Evolutionary conservation across 2,797 vertebrate species (phyloP), one percentile per base, ranked within the genome.

Genomic region (Tamandua tetradactyla): DNA sequence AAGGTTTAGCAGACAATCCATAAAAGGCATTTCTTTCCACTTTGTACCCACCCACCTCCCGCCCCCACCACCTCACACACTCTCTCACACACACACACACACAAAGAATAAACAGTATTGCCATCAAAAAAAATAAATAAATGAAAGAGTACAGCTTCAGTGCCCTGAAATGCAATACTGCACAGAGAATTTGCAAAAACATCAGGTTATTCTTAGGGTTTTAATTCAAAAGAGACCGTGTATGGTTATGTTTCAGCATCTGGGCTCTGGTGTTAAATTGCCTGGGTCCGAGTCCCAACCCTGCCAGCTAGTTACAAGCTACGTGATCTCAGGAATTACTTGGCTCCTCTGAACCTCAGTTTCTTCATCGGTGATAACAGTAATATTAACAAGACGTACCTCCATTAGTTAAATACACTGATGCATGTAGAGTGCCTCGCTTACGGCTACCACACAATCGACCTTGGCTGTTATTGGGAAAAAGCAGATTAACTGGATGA

Each of bases 1-100:
- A 91, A 93, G 98, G 97, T 94, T 98, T 97, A 97, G 96, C 98
- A 98, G 98, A 98, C 95, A 79, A 97, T 97, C 98, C 95, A 95
- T 98, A 97, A 97, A 98, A 98, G 97, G 97, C 86, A 92, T 95
- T 97, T 97, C 96, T 97, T 96, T 86, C 74, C 82, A 40, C 86
- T 92, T 61, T 30, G 40, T 91, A 81, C 66, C 66, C 91, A 17
- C 91, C 78, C 79, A 89, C 88, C 86, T 90, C 69, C 94, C 76
- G 59, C 84, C 52, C 74, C 86, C 76, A 35, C 57, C 18, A 59
- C 86, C 94, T 78, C 94, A 90, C 57, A 83, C 40, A n/a, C n/a
- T n/a, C n/a, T n/a, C n/a, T n/a, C n/a, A n/a, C n/a, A n/a, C n/a
- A n/a, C n/a, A n/a, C n/a, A 57, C 91, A 87, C 47, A 74, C 22